Conservation (phyloP, 2,113 vertebrate genomes). For the Halcyon malimbica region DNA sequence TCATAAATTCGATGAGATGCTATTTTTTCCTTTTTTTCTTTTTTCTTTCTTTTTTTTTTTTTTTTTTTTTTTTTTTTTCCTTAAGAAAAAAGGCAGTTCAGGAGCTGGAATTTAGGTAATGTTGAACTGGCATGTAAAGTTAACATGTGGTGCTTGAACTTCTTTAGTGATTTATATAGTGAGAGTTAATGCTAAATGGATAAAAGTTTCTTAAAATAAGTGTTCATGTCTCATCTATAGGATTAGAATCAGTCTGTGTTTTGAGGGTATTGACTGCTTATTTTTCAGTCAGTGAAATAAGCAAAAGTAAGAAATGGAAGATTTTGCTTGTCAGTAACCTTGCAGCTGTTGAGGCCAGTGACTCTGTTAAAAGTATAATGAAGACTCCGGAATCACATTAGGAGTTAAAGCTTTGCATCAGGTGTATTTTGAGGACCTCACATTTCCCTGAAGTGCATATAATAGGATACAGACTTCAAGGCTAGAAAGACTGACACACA, state of each 20-base stretch:
- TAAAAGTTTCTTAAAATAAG: not conserved
- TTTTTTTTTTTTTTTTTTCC: too few species aligned
- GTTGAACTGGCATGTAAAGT: not conserved
- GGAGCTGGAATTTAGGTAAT: fast-evolving
- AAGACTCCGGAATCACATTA: fast-evolving
- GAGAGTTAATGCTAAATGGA: not conserved
- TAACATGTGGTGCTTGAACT: not conserved
- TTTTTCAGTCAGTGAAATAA: not conserved
- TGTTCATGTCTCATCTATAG: fast-evolving
- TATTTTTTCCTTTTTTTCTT: too few species aligned
- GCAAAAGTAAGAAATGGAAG: not conserved
- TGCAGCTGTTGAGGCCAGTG: not conserved
- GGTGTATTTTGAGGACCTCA: not conserved
- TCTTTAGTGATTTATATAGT: not conserved
- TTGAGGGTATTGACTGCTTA: not conserved
- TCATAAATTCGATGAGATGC: not conserved
- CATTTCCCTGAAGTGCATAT: not conserved
- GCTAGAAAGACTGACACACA: fast-evolving
- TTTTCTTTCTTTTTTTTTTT: too few species aligned
- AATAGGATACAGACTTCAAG: not conserved
- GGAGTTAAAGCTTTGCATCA: not conserved
- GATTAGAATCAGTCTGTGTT: not conserved
- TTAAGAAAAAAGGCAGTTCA: not conserved
- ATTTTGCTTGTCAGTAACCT: not conserved
- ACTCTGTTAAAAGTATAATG: not conserved